Evolutionary conservation across 1,140 invertebrate genomes (phyloP).

Genomic region (Drosophila jambulina): DNA sequence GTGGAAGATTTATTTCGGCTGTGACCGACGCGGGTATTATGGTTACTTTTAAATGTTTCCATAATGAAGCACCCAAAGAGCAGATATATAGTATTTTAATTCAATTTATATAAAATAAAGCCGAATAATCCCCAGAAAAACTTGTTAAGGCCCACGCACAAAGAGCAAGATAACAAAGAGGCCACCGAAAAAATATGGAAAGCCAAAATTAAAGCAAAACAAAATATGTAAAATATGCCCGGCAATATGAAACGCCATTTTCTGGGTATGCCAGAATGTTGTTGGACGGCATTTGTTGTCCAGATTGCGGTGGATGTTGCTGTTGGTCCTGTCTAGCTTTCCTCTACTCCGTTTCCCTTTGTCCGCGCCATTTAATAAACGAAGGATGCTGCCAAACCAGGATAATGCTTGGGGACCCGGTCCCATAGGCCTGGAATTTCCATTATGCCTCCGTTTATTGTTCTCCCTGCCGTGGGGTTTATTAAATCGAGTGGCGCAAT

Average conservation of each 20-base stretch:
- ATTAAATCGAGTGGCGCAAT: conserved; percentile 68
- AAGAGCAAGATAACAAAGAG: conserved; percentile 8
- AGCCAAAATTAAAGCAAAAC: conserved; percentile 56
- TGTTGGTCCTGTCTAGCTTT: conserved; percentile 32
- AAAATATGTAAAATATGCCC: conserved; percentile 54
- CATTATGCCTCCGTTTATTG: conserved; percentile 33
- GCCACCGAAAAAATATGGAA: conserved; percentile 24
- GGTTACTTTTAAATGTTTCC: conserved; percentile 3
- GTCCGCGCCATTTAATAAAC: conserved; percentile 36
- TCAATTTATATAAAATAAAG: conserved; percentile 49
- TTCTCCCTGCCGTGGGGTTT: conserved; percentile 22
- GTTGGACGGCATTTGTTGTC: conserved; percentile 18
- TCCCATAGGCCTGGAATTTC: conserved; percentile 19
- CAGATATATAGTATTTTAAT: conserved; percentile 38
- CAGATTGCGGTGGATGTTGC: conserved; percentile 12
- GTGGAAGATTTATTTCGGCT: conserved; percentile 18
- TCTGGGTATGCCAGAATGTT: conserved; percentile 35
- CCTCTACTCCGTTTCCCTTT: conserved; percentile 14
- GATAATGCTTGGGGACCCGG: conserved; percentile 18
- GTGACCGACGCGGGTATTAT: neutral
- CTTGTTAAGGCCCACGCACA: conserved; percentile 55
- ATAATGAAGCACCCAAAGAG: conserved; percentile 27
- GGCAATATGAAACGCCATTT: conserved; percentile 46
- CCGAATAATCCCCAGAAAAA: conserved; percentile 42
- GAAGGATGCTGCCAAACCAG: conserved; percentile 24